Conservation (phyloP, 2,797 vertebrate species). For the Eulemur mongoz region DNA sequence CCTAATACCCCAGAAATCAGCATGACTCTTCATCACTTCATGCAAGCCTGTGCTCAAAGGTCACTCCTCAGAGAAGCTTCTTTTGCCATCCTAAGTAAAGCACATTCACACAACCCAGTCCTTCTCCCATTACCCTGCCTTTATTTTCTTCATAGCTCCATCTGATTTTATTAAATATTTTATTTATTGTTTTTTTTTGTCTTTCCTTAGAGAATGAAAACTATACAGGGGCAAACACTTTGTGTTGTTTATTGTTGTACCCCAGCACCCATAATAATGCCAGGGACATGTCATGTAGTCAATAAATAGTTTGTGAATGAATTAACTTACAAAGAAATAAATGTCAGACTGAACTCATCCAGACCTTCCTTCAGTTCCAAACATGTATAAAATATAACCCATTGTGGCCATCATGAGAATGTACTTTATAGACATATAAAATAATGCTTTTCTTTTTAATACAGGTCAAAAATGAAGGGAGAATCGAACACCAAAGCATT, state of each 20-base stretch:
- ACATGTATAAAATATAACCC: not conserved
- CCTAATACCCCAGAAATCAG: not conserved
- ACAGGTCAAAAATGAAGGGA: not conserved
- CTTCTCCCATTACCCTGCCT: not conserved
- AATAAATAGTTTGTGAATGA: not conserved
- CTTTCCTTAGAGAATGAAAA: not conserved
- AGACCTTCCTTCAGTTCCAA: slow-evolving; percentile 1
- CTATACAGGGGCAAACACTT: not conserved
- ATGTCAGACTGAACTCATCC: not conserved
- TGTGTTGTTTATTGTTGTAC: not conserved
- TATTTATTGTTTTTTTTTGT: not conserved
- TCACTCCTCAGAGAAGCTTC: not conserved
- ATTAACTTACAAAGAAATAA: not conserved
- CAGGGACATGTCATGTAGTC: not conserved
- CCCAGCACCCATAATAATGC: not conserved
- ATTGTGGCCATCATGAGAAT: not conserved
- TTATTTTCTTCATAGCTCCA: not conserved
- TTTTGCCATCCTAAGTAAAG: not conserved
- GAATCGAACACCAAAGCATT: not conserved
- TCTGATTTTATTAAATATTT: not conserved
- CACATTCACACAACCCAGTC: not conserved
- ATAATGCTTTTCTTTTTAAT: not conserved
- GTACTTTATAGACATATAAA: not conserved
- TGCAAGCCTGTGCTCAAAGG: not conserved
- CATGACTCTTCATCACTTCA: not conserved